phyloP scores from a whole-genome alignment of 2,888 invertebrate species.

The Yponomeuta malinellus region DNA sequence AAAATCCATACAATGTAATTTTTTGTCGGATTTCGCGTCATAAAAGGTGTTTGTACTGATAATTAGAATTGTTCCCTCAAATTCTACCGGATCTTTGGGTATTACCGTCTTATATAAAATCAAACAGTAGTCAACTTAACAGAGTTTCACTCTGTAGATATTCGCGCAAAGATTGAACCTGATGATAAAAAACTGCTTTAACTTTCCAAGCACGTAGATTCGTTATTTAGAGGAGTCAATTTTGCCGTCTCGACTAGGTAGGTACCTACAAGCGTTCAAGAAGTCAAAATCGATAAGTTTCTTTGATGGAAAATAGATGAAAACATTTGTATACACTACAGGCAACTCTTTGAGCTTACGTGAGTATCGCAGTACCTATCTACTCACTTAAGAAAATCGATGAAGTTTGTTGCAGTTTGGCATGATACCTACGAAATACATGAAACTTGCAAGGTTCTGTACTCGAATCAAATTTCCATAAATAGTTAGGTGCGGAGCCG shows the following conservation, averaged over 20 bases:
- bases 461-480: too few species aligned
- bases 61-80: too few species aligned
- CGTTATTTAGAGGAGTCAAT: conserved; percentile 62
- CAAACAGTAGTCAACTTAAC: neutral
- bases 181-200: neutral
- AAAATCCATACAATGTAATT: too few species aligned
- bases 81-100: too few species aligned
- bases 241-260: conserved; percentile 39
- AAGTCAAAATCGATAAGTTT: conserved; percentile 29
- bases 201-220: conserved; percentile 54
- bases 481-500: too few species aligned
- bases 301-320: conserved; percentile 23
- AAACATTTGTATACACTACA: conserved; percentile 29
- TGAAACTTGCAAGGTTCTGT: too few species aligned
- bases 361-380: neutral
- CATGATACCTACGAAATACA: too few species aligned
- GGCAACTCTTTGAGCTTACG: neutral
- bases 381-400: neutral
- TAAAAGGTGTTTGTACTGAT: too few species aligned
- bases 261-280: conserved; percentile 33
- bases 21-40: too few species aligned
- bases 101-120: neutral
- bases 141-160: neutral
- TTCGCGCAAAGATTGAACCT: neutral
- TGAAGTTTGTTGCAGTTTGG: neutral